A percentile compares a stretch with the other conserved stretches of the same genome.
These are phyloP conservation scores for Prionailurus bengalensis DNA, from an alignment of 2,113 vertebrate genomes.

Conservation along the genomic window DNA sequence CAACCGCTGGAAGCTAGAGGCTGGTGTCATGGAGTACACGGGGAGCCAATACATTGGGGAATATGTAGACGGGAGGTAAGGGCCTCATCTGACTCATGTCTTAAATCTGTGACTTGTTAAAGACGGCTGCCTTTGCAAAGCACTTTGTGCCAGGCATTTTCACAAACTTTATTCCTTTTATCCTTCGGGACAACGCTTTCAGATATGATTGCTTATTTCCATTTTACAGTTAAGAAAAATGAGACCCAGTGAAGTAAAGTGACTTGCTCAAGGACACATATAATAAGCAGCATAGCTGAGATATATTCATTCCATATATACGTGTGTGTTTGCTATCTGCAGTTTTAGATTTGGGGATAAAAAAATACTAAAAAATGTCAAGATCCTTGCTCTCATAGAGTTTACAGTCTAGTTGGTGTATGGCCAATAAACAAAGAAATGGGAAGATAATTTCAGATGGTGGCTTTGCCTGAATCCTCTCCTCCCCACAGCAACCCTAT, in stretches of 20 bases:
- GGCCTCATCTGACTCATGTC: neutral
- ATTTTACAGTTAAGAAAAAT: neutral
- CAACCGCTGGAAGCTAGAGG: neutral
- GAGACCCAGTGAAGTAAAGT: neutral
- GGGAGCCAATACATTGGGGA: conserved; percentile 89
- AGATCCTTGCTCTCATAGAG: neutral
- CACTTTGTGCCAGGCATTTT: neutral
- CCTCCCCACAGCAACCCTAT: neutral
- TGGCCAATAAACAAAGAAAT: conserved; percentile 12
- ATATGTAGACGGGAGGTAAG: conserved; percentile 89
- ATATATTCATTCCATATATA: neutral
- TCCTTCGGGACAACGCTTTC: neutral
- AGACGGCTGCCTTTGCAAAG: neutral
- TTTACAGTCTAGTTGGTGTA: neutral
- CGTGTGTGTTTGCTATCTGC: neutral
- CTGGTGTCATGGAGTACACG: conserved; percentile 87
- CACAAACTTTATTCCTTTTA: neutral
- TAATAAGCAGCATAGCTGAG: neutral
- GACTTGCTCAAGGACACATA: neutral
- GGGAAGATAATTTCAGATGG: neutral
- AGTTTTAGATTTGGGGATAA: neutral
- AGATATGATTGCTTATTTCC: neutral
- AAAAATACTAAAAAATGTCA: neutral
- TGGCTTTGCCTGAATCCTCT: neutral
- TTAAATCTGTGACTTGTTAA: neutral